Evolutionary conservation across 1,140 invertebrate genomes (phyloP), one percentile per base, ranked within the genome.

Genomic region (Aphaenogaster ashmeadi): DNA sequence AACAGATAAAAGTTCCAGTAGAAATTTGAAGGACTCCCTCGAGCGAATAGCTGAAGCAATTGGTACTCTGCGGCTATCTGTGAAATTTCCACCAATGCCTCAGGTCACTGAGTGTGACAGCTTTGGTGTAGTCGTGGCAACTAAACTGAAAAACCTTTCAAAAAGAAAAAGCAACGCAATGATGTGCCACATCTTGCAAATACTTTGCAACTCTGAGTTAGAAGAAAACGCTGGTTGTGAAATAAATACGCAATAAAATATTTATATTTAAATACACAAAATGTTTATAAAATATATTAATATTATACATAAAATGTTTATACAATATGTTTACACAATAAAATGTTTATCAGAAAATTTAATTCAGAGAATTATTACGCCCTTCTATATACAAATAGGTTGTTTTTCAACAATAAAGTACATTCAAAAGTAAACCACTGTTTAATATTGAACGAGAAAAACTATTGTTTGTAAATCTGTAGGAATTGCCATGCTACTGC

Each of bases 181-280:
- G 5, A 64, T 64, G 60, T 64, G 27, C 27, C 11, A 64, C 27
- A 36, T 64, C 33, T 64, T 64, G 33, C 13, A 64, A 64, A 15
- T 64, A 64, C 60, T 64, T 36, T 64, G 13, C 33, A 64, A 64
- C 13, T 33, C 60, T 36, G 27, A 64, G 33, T 33, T 64, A 15
- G 13, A 64, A 64, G 60, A 64, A 15, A 36, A 58, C n/a, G 9
- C n/a, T 54, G 52, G 18, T 54, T 54, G 21, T 60, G 58, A 60
- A 60, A 60, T 33, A 60, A 64, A 64, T 36, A 64, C 33, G 5
- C 2, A 18, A 36, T 36, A 36, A 64, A 62, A 62, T 36, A 33
- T 36, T 62, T 33, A 62, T 62, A 62, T 62, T 62, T 62, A 60
- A 27, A 33, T 60, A 60, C 58, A 33, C 27, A 60, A 6, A 54